A percentile compares a stretch with the other conserved stretches of the same genome.
These are phyloP conservation scores for Anticlea derivata DNA, from an alignment of 2,888 invertebrate species.

Conservation along the genomic window DNA sequence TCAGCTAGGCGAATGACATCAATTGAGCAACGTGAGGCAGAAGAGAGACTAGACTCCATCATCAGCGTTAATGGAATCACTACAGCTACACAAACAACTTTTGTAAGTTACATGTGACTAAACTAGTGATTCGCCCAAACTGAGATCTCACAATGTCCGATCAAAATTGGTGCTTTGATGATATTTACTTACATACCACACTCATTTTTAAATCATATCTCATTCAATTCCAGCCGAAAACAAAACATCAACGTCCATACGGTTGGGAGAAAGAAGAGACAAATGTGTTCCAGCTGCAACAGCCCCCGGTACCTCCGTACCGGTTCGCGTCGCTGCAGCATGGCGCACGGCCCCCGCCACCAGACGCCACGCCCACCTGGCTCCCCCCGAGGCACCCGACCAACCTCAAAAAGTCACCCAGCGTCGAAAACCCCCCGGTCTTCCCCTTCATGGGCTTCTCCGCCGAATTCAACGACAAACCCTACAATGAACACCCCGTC, in stretches of 20 bases:
- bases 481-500: constrained; percentile 86
- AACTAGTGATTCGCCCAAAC: no score
- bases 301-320: constrained; percentile 85
- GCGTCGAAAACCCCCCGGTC: constrained; percentile 69
- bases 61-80: constrained; percentile 82
- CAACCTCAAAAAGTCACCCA: constrained; percentile 70
- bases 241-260: constrained; percentile 89
- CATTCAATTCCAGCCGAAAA: constrained; percentile 88
- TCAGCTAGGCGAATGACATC: constrained; percentile 84
- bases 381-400: constrained; percentile 67
- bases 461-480: constrained; percentile 76
- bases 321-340: constrained; percentile 88
- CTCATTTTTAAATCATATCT: no score
- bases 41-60: constrained; percentile 72
- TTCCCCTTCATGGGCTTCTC: constrained; percentile 81
- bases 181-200: no score
- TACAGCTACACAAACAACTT: constrained; percentile 90
- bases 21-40: constrained; percentile 65
- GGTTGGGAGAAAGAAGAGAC: constrained; percentile 87
- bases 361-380: constrained; percentile 65
- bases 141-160: no score
- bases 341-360: constrained; percentile 75
- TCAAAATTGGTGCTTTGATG: no score
- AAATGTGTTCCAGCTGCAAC: constrained; percentile 74
- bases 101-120: constrained; percentile 86